Evolutionary conservation across 1,140 invertebrate genomes (phyloP).

Genomic region (Cephus cinctus): DNA sequence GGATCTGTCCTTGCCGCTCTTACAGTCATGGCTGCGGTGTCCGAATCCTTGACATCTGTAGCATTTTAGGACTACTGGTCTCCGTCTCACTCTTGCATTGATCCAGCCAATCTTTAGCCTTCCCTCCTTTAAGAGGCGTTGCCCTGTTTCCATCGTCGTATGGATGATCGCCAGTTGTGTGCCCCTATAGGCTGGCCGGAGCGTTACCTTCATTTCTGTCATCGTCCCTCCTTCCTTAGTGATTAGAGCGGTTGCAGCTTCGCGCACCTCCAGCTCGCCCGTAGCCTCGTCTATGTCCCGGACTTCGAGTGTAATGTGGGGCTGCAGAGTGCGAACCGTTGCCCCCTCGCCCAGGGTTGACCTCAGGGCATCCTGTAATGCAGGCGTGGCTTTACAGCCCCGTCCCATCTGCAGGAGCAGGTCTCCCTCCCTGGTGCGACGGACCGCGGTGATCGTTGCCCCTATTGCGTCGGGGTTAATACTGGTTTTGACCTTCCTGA

Average conservation of each 20-base stretch:
- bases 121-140: not conserved
- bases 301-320: too few relatives aligned
- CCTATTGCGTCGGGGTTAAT: not conserved
- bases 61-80: not conserved
- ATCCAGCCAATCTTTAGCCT: not conserved
- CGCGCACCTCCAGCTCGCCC: too few relatives aligned
- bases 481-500: not conserved
- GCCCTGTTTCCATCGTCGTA: too few relatives aligned
- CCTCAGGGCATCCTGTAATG: not conserved
- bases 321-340: not conserved
- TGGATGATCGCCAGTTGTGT: not conserved
- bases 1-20: too few relatives aligned
- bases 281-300: too few relatives aligned
- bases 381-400: not conserved
- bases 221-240: too few relatives aligned
- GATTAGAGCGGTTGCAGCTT: too few relatives aligned
- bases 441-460: not conserved
- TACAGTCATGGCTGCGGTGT: constrained; percentile 7
- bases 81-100: not conserved
- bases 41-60: constrained; percentile 8
- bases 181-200: too few relatives aligned
- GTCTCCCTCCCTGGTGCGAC: not conserved
- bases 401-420: not conserved
- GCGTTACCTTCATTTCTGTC: too few relatives aligned
- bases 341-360: not conserved